Evolutionary conservation across 30 jellyfish, hydroid and myxozoan species (phyloP), one percentile per base, ranked within the genome.

Genomic region (Aurelia aurita complex sp. Pacific): DNA sequence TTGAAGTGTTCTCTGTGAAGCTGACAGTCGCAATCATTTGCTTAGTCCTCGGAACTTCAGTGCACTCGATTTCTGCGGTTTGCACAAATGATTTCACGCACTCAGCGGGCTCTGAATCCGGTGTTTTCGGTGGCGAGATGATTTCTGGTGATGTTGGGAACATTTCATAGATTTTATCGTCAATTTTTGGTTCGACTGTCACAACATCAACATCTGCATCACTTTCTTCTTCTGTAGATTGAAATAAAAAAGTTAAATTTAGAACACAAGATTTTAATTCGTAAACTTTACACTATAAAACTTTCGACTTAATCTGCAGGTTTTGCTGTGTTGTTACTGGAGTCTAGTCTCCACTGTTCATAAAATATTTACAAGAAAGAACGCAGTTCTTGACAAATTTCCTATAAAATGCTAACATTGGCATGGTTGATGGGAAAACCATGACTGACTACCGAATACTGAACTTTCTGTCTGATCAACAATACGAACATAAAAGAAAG

Each of bases 121-220:
- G 94, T 10, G 94, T 73, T 67, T 85, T 85, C 52, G 94, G 94
- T 50, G 94, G 94, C 7, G 94, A 51, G 11, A 85, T 61, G 15
- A 85, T 64, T 60, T 85, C 94, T 3, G 87, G 83, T 9, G 88
- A 74, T 29, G 32, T 52, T 2, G 87, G 76, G 42, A 63, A 53
- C 46, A 76, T 33, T 65, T 74, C 82, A 36, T 82, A 15, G 18
- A 69, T 9, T 16, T 33, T 67, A 23, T 74, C 72, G 35, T 40
- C 67, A 2, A 29, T 19, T 40, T 63, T 76, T 23, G 83, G 81
- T n/a, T 85, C 88, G 64, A 75, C 84, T 35, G 88, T 75, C 51
- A 85, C 94, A 74, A 75, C 88, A 23, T 73, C 94, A 42, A 85
- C 77, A 55, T 85, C 94, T 0, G 88, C 75, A 18, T 85, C 89